A percentile compares a stretch with the other conserved stretches of the same genome.
These are phyloP conservation scores for Greenwoodochromis staneri DNA, from an alignment of 2,113 vertebrate species.

Conservation along the genomic window DNA sequence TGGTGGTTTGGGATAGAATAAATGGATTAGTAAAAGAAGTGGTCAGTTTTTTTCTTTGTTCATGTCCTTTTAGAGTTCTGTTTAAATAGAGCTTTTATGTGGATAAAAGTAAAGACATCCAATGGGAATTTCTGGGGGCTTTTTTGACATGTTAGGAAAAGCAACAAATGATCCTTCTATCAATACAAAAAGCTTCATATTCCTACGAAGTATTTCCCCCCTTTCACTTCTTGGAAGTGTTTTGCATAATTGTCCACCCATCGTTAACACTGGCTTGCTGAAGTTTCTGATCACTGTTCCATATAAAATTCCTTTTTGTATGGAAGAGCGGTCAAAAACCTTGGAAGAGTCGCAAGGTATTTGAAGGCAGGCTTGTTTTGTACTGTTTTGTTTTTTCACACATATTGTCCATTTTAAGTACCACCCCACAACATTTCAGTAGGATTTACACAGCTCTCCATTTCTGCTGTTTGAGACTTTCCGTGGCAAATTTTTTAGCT, in stretches of 20 bases:
- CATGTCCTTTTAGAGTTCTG: background rate
- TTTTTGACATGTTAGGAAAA: background rate
- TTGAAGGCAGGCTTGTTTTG: background rate
- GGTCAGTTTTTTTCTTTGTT: background rate
- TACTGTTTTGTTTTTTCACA: background rate
- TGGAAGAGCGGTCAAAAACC: background rate
- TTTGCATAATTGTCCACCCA: background rate
- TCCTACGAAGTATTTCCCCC: background rate
- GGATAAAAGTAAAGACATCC: background rate
- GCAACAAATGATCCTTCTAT: background rate
- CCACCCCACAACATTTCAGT: background rate
- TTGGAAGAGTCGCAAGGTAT: background rate
- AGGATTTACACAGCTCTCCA: background rate
- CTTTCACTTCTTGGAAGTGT: background rate
- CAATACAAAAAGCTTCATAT: background rate
- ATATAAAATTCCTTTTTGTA: background rate
- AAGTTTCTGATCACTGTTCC: background rate
- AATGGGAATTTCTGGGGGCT: accelerated
- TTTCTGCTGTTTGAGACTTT: background rate
- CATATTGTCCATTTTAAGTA: background rate
- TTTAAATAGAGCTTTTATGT: background rate
- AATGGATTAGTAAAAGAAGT: background rate
- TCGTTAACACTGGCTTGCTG: background rate
- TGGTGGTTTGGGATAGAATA: background rate
- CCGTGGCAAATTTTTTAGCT: background rate